phyloP scores from a whole-genome alignment of 92 coral and sea anemone species.

The Siderastrea siderea region DNA sequence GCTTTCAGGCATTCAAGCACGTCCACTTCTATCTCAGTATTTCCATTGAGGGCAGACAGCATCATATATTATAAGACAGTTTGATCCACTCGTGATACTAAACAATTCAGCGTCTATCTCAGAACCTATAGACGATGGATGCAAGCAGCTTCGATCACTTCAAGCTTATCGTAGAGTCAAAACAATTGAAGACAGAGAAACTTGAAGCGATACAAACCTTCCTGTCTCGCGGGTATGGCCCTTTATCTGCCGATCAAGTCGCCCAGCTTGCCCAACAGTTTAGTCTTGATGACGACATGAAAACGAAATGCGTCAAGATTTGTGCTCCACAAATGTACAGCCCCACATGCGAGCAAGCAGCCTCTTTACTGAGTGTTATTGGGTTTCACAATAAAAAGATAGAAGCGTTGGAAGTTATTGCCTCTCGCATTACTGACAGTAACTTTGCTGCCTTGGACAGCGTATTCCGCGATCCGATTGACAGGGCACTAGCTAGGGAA shows the following conservation, averaged over 20 bases:
- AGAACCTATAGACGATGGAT: slow-evolving; percentile 45
- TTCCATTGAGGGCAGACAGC: too few relatives aligned
- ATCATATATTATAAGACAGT: background rate
- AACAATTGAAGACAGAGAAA: slow-evolving; percentile 60
- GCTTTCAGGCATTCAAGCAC: background rate
- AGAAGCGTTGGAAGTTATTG: slow-evolving; percentile 60
- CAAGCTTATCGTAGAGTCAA: slow-evolving; percentile 32
- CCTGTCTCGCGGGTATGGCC: slow-evolving; percentile 44
- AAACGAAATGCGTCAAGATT: slow-evolving; percentile 58
- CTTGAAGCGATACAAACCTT: slow-evolving; percentile 48
- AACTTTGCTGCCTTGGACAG: slow-evolving; percentile 59
- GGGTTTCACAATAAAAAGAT: slow-evolving; percentile 58
- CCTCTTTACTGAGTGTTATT: slow-evolving; percentile 48
- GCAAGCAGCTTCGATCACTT: slow-evolving; percentile 51
- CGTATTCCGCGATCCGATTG: slow-evolving; percentile 32
- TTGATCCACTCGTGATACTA: background rate
- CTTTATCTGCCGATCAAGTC: slow-evolving; percentile 72
- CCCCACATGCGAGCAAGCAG: slow-evolving; percentile 61
- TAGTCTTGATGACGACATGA: slow-evolving; percentile 67
- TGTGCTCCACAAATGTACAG: slow-evolving; percentile 58
- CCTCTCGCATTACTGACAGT: slow-evolving; percentile 56
- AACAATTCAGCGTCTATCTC: too few relatives aligned
- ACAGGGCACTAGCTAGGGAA: slow-evolving; percentile 56
- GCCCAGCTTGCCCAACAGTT: slow-evolving; percentile 63
- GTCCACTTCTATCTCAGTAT: too few relatives aligned